Percentiles rank a stretch among this genome's conserved stretches.
Conservation (phyloP, 2,888 invertebrate genomes). For the Diadromus collaris region DNA sequence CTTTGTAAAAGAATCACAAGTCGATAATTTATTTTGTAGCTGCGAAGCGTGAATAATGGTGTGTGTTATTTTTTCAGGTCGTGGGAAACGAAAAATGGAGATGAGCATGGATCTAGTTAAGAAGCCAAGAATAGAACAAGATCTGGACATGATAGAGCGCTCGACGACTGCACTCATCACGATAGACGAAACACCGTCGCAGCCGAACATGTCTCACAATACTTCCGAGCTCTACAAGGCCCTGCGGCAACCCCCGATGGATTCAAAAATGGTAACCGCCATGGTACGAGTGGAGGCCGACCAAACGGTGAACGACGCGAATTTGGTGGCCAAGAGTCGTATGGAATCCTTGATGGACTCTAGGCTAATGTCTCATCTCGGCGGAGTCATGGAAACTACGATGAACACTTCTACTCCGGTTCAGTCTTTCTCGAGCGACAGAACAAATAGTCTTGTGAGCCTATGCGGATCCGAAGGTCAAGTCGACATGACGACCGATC, state of each 20-base stretch:
- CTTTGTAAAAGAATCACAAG: no score
- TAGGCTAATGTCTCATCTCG: constrained; percentile 57
- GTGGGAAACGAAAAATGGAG: constrained; percentile 77
- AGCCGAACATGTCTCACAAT: constrained; percentile 53
- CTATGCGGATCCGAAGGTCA: constrained; percentile 50
- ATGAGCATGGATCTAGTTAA: constrained; percentile 63
- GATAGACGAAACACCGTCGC: constrained; percentile 67
- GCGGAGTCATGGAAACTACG: constrained; percentile 48
- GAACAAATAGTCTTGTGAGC: constrained; percentile 45
- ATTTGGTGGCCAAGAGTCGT: constrained; percentile 27
- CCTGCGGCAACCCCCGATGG: constrained; percentile 71
- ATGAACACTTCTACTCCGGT: constrained; percentile 47
- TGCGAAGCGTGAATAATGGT: neutral
- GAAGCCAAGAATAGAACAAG: constrained; percentile 73
- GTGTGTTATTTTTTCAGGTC: constrained; percentile 65
- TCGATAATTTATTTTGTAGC: neutral
- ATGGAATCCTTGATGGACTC: constrained; percentile 57
- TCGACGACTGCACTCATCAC: constrained; percentile 74
- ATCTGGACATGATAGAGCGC: constrained; percentile 72
- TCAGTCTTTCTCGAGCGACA: constrained; percentile 41
- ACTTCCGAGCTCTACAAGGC: constrained; percentile 74
- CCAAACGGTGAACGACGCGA: constrained; percentile 51
- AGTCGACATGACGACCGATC: constrained; percentile 3
- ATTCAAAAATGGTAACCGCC: constrained; percentile 62
- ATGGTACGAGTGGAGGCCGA: constrained; percentile 52